A percentile compares a stretch with the other conserved stretches of the same genome.
Evolutionary conservation across 2,888 invertebrate species (phyloP).

Genomic region (Leucophenga maculata): DNA sequence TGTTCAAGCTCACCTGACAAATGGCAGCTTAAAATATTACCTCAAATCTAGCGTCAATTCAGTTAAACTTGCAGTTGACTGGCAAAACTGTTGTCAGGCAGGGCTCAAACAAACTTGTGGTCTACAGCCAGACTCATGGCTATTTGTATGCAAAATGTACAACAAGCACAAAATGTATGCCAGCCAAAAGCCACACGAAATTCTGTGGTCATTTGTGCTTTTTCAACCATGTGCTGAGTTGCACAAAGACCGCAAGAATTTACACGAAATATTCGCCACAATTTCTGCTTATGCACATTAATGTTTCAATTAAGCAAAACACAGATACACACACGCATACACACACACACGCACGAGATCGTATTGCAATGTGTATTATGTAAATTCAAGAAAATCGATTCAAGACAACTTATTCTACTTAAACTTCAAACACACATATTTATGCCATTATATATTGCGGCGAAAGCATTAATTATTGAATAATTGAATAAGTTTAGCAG

Average conservation of each 20-base stretch:
- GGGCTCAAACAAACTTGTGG: too few species aligned
- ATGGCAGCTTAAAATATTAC: too few species aligned
- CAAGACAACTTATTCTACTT: background rate
- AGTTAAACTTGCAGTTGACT: background rate
- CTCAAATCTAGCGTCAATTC: background rate
- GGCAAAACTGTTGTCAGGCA: background rate
- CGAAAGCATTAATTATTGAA: constrained; percentile 58
- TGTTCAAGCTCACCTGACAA: too few species aligned
- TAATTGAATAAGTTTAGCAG: constrained; percentile 52
- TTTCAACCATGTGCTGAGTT: background rate
- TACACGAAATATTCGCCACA: background rate
- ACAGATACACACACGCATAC: background rate
- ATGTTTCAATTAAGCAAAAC: background rate
- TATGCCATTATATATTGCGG: constrained; percentile 44
- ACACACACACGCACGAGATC: background rate
- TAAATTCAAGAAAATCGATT: background rate
- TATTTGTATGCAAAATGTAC: too few species aligned
- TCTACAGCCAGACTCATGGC: too few species aligned
- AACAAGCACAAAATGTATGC: too few species aligned
- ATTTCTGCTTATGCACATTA: background rate
- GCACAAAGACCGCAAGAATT: constrained; percentile 1
- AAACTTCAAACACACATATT: constrained; percentile 28
- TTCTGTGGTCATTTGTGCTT: constrained; percentile 16
- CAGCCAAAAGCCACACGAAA: constrained; percentile 1
- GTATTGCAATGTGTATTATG: too few species aligned